A percentile compares a stretch with the other conserved stretches of the same genome.
Evolutionary conservation across 2,797 vertebrate species (phyloP).

Genomic region (Peromyscus attwateri): DNA sequence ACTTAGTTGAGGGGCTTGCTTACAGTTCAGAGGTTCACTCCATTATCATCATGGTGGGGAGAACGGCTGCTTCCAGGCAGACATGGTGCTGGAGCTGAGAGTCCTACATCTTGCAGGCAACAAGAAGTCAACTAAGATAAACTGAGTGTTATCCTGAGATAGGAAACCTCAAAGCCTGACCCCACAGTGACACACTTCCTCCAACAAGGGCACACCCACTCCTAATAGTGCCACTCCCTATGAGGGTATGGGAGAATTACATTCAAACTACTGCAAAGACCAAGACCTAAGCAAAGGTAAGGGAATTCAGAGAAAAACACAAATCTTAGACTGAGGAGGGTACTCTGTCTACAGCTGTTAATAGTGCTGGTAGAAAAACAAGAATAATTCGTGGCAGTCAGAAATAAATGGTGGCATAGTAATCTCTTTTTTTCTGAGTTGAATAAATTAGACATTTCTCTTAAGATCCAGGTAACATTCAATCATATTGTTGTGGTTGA

Average conservation of each 20-base stretch:
- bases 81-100: not conserved
- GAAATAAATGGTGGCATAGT: not conserved
- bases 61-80: accelerated
- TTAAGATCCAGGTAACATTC: constrained; percentile 17
- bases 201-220: not conserved
- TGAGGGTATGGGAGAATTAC: not conserved
- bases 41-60: not conserved
- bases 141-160: not conserved
- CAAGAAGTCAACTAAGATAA: not conserved
- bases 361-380: not conserved
- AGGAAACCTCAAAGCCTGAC: not conserved
- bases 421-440: not conserved
- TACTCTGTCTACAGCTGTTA: not conserved
- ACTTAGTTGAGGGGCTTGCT: not conserved
- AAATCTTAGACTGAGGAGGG: not conserved
- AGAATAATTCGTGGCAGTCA: not conserved
- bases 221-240: not conserved
- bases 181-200: not conserved
- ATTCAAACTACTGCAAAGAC: not conserved
- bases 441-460: not conserved
- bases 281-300: not conserved
- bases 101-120: not conserved
- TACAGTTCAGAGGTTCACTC: not conserved
- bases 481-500: not conserved
- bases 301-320: not conserved